phyloP scores from a whole-genome alignment of 2,797 vertebrate species.

The Pipistrellus pygmaeus region DNA sequence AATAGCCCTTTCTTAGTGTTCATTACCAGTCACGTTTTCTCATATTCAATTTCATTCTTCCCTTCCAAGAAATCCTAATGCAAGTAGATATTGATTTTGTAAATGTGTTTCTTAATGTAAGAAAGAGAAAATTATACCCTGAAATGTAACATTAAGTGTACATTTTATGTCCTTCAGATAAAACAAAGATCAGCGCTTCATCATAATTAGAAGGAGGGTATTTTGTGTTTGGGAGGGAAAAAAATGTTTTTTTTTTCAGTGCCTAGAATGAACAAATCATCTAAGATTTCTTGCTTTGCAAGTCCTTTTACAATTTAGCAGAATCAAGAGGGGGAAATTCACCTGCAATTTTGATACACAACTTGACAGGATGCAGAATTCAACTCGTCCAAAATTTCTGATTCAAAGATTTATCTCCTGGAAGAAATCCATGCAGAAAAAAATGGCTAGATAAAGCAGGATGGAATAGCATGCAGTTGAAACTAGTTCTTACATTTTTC shows the following conservation, averaged over 20 bases:
- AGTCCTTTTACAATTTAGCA: conserved; percentile 73
- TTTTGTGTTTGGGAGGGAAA: conserved; percentile 41
- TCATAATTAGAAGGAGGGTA: conserved; percentile 55
- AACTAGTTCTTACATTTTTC: conserved; percentile 83
- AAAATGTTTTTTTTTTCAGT: conserved; percentile 46
- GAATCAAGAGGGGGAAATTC: conserved; percentile 75
- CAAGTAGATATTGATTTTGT: conserved; percentile 54
- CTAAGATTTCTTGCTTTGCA: conserved; percentile 75
- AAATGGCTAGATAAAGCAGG: conserved; percentile 86
- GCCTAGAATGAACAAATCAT: conserved; percentile 54
- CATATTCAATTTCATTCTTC: conserved; percentile 67
- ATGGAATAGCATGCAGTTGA: conserved; percentile 83
- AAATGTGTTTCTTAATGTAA: conserved; percentile 54
- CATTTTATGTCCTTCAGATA: conserved; percentile 59
- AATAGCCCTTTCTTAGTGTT: conserved; percentile 60
- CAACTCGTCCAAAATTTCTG: conserved; percentile 79
- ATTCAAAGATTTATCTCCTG: conserved; percentile 87
- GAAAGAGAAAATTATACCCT: conserved; percentile 42
- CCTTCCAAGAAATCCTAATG: conserved; percentile 72
- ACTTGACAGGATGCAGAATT: conserved; percentile 69
- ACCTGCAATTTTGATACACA: conserved; percentile 79
- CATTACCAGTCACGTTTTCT: conserved; percentile 64
- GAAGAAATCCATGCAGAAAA: conserved; percentile 85
- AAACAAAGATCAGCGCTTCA: conserved; percentile 32
- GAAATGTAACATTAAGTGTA: conserved; percentile 36